Evolutionary conservation across 2,888 invertebrate genomes (phyloP), one percentile per base, ranked within the genome.

Genomic region (Exocentrus adspersus): DNA sequence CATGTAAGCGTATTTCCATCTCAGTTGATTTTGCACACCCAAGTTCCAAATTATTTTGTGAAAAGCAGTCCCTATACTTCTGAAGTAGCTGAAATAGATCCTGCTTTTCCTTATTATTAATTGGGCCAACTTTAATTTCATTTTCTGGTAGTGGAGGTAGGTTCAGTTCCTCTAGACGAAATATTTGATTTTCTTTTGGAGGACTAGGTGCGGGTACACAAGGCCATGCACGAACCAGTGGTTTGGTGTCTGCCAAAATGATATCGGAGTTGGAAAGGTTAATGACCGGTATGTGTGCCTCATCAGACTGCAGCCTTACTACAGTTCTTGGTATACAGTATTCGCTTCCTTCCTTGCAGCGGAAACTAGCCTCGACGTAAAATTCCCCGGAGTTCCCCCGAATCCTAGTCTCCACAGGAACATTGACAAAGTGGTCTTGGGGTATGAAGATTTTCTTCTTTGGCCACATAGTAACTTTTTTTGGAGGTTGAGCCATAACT

Each of bases 21-120:
- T 58, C 17, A 7, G 64, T 54, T 12, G 68, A 63, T 57, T 65
- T 68, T 12, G 70, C 64, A 51, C 65, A 68, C 24, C 68, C 72
- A n/a, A 70, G 52, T 19, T 72, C 67, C 2, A 16, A 37, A 30
- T 48, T 59, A 41, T 42, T 42, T 43, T 57, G 32, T 14, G 71
- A 61, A 53, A 71, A 70, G 57, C 64, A 69, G 42, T 67, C 66
- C 21, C 68, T 21, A 42, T 59, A 60, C 19, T 37, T n/a, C 10
- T 58, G 30, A 10, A 46, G 10, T n/a, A 58, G 28, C 2, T 14
- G n/a, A 19, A 48, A 28, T 30, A 58, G 32, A 1, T 10, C 42
- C 30, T 24, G 16, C 14, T 60, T 5, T 65, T 37, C 6, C 2
- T 20, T 24, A 1, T 41, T 7, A 6, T 16, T 10, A 3, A 54